Conservation (phyloP, 2,797 vertebrate species). For the Adrianichthys oophorus region DNA sequence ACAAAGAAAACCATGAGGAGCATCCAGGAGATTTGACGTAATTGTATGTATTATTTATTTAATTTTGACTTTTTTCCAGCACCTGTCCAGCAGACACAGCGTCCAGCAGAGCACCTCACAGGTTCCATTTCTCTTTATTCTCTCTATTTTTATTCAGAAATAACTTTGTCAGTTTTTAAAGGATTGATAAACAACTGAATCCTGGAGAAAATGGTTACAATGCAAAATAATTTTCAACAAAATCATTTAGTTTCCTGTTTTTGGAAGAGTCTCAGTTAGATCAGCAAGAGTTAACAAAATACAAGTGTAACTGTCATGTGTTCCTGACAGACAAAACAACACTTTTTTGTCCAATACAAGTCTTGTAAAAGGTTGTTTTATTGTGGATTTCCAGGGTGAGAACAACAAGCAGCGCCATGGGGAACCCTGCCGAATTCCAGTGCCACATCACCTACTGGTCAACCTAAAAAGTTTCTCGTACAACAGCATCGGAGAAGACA, state of each 20-base stretch:
- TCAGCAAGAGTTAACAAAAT: no score
- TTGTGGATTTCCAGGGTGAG: conserved; percentile 76
- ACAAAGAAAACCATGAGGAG: background rate
- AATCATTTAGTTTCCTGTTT: no score
- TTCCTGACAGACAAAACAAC: no score
- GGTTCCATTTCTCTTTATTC: conserved; percentile 62
- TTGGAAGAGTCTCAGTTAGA: no score
- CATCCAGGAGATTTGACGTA: background rate
- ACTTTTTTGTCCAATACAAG: no score
- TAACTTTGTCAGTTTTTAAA: background rate
- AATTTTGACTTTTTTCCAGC: conserved; percentile 59
- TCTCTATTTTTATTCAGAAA: background rate
- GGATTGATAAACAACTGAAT: no score
- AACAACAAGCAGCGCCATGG: conserved; percentile 82
- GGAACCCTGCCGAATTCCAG: conserved; percentile 83
- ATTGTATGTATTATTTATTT: background rate
- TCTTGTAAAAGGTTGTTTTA: background rate
- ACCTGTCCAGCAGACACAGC: conserved; percentile 91
- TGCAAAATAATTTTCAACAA: no score
- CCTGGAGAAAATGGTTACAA: no score
- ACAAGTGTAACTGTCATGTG: no score
- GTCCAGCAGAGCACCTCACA: conserved; percentile 92
- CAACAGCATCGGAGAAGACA: conserved; percentile 93
- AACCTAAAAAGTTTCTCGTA: conserved; percentile 95
- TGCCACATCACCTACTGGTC: conserved; percentile 92